Base-by-base conservation (phyloP, 2,113 vertebrate genomes). In the Solea senegalensis region DNA sequence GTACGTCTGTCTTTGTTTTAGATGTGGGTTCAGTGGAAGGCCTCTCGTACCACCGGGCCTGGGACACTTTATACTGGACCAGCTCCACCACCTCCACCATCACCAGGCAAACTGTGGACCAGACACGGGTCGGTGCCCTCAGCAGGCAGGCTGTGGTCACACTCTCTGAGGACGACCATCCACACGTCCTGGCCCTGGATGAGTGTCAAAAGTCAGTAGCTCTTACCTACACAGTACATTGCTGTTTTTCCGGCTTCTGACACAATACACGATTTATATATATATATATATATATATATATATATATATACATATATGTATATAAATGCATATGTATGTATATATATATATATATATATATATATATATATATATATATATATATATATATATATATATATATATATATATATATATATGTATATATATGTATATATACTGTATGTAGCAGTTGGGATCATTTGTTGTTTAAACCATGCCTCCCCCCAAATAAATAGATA, bases 11-110 rank as follows among this genome's bases (percentile, higher is more conserved):
- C 0, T 69, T 46, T 0, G 21, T 63, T 76, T 53, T 85, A 99
- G 98, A 96, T 90, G 97, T 98, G 27, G 98, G 97, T 9, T 98
- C 98, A 27, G 97, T 99, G 28, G 98, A 99, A 80, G 98, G 98
- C 11, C 93, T 99, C 82, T 96, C 97, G 16, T 99, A 99, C 80
- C 97, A 99, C 63, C 90, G 92, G 62, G 94, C 95, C n/a, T 98
- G 96, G 97, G 97, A 98, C 88, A 95, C 96, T 0, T 86, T 99
- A 7, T 99, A 97, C 80, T 99, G 98, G 98, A 98, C 96, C 85
- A 99, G 97, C 82, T 98, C 97, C 43, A 98, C 96, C 12, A 96
- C 96, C 0, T 98, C 97, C 57, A 98, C 95, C 62, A 98, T 99
- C 89, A 97, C 91, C 34, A 94, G 98, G 55, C 95, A 98, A 78